These are phyloP conservation scores for Bombus impatiens DNA, from an alignment of 1,140 invertebrate genomes.

Conservation along the genomic window DNA sequence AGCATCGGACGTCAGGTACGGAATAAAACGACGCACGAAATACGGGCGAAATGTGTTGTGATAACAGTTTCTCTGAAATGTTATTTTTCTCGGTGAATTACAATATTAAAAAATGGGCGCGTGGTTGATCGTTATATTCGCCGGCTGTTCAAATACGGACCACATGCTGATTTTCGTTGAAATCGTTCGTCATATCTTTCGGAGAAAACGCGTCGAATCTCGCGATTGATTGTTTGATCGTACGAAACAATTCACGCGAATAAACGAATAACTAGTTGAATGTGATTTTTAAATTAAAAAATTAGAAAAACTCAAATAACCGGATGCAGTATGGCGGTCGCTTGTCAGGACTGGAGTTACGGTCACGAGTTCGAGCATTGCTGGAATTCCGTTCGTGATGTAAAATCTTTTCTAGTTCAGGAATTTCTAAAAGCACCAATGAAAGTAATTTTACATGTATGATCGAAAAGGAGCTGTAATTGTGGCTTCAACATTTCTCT, in stretches of 20 bases:
- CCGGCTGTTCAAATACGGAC: conserved; percentile 62
- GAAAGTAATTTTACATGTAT: not conserved
- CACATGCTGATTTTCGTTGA: conserved; percentile 41
- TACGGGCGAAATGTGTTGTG: conserved; percentile 68
- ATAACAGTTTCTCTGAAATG: conserved; percentile 66
- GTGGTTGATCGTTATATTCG: conserved; percentile 43
- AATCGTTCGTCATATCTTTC: conserved; percentile 10
- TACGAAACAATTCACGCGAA: not conserved
- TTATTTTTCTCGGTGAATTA: conserved; percentile 35
- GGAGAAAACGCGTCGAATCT: not conserved
- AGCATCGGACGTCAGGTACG: conserved; percentile 76
- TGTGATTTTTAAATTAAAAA: conserved; percentile 1
- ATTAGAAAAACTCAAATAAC: conserved; percentile 55
- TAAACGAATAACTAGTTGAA: not conserved
- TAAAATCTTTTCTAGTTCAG: not conserved
- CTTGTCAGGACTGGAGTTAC: conserved; percentile 71
- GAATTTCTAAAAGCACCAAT: no score
- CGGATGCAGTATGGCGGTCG: conserved; percentile 80
- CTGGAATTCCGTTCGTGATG: not conserved
- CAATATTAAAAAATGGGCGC: conserved; percentile 16
- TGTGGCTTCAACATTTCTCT: not conserved
- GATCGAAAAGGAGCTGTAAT: not conserved
- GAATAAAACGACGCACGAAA: conserved; percentile 67
- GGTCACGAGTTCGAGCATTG: conserved; percentile 30
- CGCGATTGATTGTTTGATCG: not conserved